Evolutionary conservation across 2,888 invertebrate species (phyloP).

Genomic region (Cheilosia pagana): DNA sequence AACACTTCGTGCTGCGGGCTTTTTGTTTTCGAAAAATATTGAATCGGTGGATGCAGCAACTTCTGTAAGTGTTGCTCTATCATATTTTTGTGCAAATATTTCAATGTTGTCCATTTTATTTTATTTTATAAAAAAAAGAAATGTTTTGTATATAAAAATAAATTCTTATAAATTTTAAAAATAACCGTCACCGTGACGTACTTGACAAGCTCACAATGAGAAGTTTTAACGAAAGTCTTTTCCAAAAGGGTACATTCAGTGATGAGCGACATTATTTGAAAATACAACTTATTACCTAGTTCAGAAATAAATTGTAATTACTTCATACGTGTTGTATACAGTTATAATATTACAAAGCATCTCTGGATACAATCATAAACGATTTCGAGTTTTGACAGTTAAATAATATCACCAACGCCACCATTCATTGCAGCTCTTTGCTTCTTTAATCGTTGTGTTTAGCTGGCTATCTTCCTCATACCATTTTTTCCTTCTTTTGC

Average conservation of each 20-base stretch:
- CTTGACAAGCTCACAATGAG: conserved; percentile 9
- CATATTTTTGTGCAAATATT: conserved; percentile 4
- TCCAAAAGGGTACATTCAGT: background rate
- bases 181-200: conserved; percentile 14
- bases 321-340: too few species aligned
- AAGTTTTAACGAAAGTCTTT: background rate
- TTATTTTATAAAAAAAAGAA: background rate
- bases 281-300: too few species aligned
- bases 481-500: too few species aligned
- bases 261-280: too few species aligned
- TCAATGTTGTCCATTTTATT: conserved; percentile 49
- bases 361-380: too few species aligned
- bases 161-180: background rate
- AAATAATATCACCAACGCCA: too few species aligned
- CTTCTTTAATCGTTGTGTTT: too few species aligned
- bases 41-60: conserved; percentile 22
- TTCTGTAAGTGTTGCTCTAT: conserved; percentile 40
- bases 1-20: conserved; percentile 73
- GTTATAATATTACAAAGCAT: too few species aligned
- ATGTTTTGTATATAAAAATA: background rate
- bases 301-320: too few species aligned
- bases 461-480: too few species aligned
- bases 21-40: conserved; percentile 72
- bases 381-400: too few species aligned
- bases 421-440: too few species aligned